Conservation (phyloP, 2,888 invertebrate species). For the Amphipoea lucens region DNA sequence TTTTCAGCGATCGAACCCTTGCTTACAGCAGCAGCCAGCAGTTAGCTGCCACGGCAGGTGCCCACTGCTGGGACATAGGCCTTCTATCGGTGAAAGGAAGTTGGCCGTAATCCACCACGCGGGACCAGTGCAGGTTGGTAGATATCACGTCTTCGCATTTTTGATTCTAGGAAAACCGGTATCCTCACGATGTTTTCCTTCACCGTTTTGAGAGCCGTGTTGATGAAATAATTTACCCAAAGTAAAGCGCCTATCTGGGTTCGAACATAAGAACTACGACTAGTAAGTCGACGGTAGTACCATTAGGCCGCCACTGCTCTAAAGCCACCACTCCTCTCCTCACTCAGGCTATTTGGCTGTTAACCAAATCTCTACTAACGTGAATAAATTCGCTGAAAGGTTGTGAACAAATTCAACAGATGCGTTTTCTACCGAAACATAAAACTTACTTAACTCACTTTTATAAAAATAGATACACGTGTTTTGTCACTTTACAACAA, state of each 20-base stretch:
- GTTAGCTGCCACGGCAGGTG: too few relatives aligned
- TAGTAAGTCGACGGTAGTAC: neutral
- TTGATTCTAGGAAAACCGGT: neutral
- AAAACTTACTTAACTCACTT: neutral
- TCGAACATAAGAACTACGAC: neutral
- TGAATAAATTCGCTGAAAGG: neutral
- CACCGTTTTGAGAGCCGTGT: neutral
- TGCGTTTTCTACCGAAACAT: neutral
- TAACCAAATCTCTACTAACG: neutral
- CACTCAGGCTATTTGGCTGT: neutral
- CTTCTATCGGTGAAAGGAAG: neutral
- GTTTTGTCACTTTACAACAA: slow-evolving; percentile 9
- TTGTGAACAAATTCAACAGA: neutral
- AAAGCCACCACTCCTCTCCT: neutral
- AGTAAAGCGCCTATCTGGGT: neutral
- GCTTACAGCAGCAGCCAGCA: too few relatives aligned
- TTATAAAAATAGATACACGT: neutral
- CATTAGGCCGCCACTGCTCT: neutral
- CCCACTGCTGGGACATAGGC: neutral
- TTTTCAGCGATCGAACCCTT: too few relatives aligned
- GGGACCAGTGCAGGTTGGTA: neutral
- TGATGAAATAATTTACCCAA: neutral
- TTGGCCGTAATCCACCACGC: neutral
- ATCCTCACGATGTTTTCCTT: neutral
- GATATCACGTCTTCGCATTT: neutral